Conservation (phyloP, 2,113 vertebrate genomes). For the Arenaria interpres region DNA sequence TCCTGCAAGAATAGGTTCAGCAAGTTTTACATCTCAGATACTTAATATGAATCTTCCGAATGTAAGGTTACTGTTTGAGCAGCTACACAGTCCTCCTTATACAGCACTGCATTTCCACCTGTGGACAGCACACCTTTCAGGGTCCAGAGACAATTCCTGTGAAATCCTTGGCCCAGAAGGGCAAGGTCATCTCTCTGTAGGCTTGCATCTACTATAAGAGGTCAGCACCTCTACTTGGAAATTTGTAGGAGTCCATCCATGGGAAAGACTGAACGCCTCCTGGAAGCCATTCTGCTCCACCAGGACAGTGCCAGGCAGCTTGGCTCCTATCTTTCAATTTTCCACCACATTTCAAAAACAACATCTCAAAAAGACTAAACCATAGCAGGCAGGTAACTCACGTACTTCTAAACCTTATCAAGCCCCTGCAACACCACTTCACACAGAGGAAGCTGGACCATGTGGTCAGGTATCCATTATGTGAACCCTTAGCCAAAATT, state of each 20-base stretch:
- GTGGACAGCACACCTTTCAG: background rate
- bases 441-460: background rate
- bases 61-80: background rate
- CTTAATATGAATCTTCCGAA: background rate
- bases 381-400: background rate
- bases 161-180: background rate
- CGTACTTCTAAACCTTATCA: background rate
- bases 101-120: background rate
- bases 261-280: background rate
- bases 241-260: background rate
- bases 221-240: background rate
- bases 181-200: background rate
- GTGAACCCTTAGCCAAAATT: background rate
- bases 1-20: background rate
- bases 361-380: background rate
- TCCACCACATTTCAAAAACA: background rate
- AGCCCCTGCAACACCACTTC: background rate
- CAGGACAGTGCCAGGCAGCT: background rate
- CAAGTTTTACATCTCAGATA: background rate
- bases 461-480: background rate
- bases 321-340: background rate
- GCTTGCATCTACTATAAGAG: background rate
- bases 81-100: fast-evolving
- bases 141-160: background rate
- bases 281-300: background rate